A percentile compares a stretch with the other conserved stretches of the same genome.
Conservation (phyloP, 2,113 vertebrate genomes). For the Pungitius pungitius region DNA sequence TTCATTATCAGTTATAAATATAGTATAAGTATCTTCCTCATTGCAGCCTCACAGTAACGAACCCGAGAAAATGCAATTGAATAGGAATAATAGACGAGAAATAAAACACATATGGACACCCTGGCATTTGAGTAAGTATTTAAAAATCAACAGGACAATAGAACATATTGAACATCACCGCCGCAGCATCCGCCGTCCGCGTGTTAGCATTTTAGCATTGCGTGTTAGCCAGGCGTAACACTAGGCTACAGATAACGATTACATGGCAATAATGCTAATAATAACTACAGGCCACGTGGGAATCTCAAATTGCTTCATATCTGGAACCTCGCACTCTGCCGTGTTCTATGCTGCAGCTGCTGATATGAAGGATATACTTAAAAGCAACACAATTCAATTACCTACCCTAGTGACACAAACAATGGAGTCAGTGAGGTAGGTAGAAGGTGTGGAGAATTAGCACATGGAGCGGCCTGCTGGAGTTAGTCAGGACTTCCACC, state of each 20-base stretch:
- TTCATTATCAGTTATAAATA: background rate
- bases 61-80: background rate
- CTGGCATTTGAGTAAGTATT: background rate
- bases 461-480: background rate
- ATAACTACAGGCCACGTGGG: background rate
- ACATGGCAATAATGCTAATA: background rate
- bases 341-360: background rate
- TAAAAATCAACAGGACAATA: background rate
- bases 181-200: no score
- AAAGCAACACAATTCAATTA: background rate
- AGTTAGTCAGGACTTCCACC: background rate
- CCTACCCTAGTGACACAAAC: background rate
- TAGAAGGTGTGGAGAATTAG: background rate
- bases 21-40: background rate
- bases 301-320: background rate
- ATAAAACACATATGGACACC: background rate
- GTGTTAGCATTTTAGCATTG: background rate
- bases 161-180: no score
- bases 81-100: background rate
- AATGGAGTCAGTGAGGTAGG: no score
- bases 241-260: background rate
- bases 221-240: background rate
- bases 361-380: no score
- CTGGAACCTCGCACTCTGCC: background rate
- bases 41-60: background rate